phyloP scores from a whole-genome alignment of 2,113 vertebrate species.

The Ondatra zibethicus region DNA sequence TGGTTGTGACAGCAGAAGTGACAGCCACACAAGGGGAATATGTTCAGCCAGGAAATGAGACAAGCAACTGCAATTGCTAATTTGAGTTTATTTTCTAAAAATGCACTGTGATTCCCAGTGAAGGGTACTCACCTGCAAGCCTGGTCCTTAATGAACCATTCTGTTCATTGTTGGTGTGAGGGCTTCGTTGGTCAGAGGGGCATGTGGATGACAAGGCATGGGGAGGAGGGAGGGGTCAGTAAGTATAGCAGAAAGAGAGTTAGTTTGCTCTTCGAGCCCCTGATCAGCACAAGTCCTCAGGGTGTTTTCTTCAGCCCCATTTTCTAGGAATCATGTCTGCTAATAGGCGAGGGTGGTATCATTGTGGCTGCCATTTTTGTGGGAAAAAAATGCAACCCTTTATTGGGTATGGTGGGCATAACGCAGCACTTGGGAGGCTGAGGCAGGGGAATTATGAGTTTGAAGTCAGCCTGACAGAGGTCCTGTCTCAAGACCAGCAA shows the following conservation, averaged over 20 bases:
- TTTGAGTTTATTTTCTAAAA: slow-evolving; percentile 70
- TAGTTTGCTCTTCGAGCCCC: not conserved
- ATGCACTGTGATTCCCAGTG: not conserved
- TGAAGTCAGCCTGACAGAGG: not conserved
- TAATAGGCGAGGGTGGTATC: not conserved
- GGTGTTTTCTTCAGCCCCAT: not conserved
- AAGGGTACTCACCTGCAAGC: slow-evolving; percentile 51
- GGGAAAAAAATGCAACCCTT: not conserved
- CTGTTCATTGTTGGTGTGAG: slow-evolving; percentile 16
- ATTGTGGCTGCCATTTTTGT: too few species aligned
- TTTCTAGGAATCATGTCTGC: not conserved
- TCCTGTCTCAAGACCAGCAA: too few species aligned
- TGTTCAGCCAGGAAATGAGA: slow-evolving; percentile 60
- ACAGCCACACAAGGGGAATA: not conserved
- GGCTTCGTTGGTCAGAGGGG: not conserved
- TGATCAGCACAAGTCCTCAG: too few species aligned
- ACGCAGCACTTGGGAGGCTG: too few species aligned
- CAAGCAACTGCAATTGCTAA: slow-evolving; percentile 64
- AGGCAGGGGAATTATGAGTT: not conserved
- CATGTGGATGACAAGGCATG: not conserved
- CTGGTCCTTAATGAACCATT: slow-evolving; percentile 55
- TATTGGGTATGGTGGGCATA: not conserved
- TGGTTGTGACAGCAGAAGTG: not conserved
- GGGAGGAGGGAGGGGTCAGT: not conserved
- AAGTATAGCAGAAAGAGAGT: not conserved